A percentile compares a stretch with the other conserved stretches of the same genome.
Conservation (phyloP, 2,888 invertebrate species). For the Fragum sueziense region DNA sequence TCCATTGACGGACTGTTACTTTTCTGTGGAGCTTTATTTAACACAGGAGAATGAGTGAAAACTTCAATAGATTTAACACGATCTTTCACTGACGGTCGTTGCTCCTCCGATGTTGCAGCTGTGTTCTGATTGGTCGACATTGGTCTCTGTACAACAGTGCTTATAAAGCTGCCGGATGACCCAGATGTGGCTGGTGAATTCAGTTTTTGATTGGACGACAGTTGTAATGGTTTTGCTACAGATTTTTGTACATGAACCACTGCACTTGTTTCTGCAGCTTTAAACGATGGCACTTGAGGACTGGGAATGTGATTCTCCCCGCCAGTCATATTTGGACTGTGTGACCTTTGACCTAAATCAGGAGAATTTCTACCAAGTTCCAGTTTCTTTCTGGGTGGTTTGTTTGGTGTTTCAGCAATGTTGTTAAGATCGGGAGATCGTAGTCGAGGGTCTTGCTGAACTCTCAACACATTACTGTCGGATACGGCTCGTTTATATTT, state of each 20-base stretch:
- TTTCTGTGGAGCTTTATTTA: constrained; percentile 20
- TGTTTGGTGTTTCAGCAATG: constrained; percentile 50
- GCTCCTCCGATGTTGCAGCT: constrained; percentile 32
- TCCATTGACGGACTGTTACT: constrained; percentile 5
- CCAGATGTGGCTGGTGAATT: constrained; percentile 40
- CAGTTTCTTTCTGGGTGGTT: constrained; percentile 60
- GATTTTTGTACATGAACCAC: constrained; percentile 53
- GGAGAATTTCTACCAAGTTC: constrained; percentile 50
- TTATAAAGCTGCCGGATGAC: constrained; percentile 51
- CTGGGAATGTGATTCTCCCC: constrained; percentile 35
- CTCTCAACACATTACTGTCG: constrained; percentile 61
- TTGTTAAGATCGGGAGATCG: constrained; percentile 40
- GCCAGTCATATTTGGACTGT: constrained; percentile 41
- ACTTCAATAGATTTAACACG: constrained; percentile 58
- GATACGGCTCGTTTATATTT: constrained; percentile 72
- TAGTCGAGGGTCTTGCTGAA: constrained; percentile 43
- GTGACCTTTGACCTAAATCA: constrained; percentile 39
- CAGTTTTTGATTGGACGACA: constrained; percentile 27
- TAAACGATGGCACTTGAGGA: constrained; percentile 51
- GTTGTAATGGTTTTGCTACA: constrained; percentile 55
- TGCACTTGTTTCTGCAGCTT: constrained; percentile 48
- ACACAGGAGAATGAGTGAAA: constrained; percentile 52
- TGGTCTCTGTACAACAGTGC: constrained; percentile 56
- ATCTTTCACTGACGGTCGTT: constrained; percentile 46
- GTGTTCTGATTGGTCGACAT: background rate